Evolutionary conservation across 2,113 vertebrate genomes (phyloP).

Genomic region (Sclerurus mexicanus): DNA sequence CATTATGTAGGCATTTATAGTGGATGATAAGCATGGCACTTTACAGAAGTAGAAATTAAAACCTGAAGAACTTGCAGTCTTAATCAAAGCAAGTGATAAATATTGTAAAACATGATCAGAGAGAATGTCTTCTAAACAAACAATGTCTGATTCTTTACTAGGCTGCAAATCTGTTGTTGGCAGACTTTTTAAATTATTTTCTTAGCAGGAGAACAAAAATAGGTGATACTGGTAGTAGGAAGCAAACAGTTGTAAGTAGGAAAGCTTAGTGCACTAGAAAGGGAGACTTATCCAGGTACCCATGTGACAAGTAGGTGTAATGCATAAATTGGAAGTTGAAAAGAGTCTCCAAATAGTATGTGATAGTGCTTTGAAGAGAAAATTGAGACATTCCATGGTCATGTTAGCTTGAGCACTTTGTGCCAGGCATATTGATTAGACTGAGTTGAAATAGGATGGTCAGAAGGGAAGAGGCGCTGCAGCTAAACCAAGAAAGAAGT

Average conservation of each 20-base stretch:
- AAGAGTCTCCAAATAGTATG: neutral
- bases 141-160: neutral
- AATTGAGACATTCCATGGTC: neutral
- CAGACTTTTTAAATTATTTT: neutral
- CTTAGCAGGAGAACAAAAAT: neutral
- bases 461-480: neutral
- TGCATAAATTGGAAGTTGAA: neutral
- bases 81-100: neutral
- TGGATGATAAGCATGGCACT: neutral
- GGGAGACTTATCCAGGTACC: neutral
- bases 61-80: neutral
- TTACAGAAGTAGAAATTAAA: conserved; percentile 8
- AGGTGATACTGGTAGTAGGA: neutral
- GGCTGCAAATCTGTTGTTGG: neutral
- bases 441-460: neutral
- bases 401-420: neutral
- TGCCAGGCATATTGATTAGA: neutral
- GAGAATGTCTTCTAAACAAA: neutral
- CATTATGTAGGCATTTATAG: neutral
- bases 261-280: neutral
- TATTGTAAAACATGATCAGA: neutral
- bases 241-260: neutral
- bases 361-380: neutral
- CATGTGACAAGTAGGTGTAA: neutral
- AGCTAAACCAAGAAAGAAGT: neutral